Evolutionary conservation across 2,888 invertebrate species (phyloP).

Genomic region (Tolmerus cingulatus): DNA sequence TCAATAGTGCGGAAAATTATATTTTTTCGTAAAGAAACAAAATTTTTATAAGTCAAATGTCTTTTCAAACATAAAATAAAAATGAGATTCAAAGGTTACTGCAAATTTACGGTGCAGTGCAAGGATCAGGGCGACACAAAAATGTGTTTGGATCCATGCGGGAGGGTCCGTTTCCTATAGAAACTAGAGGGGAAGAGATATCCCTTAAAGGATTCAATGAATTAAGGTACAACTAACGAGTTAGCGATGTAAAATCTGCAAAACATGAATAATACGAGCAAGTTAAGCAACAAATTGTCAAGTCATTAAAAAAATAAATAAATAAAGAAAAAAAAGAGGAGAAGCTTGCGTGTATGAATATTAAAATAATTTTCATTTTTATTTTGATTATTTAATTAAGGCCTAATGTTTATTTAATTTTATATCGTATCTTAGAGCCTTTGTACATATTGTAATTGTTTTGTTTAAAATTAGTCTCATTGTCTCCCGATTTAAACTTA

Average conservation of each 20-base stretch:
- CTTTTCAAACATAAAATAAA: not conserved
- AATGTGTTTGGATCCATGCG: not conserved
- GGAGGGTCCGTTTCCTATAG: not conserved
- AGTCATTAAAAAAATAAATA: not conserved
- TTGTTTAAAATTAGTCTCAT: constrained; percentile 14
- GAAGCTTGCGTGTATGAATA: constrained; percentile 6
- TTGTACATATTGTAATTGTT: constrained; percentile 34
- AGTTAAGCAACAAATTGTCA: not conserved
- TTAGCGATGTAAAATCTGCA: not conserved
- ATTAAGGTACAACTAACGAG: not conserved
- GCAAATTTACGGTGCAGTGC: not conserved
- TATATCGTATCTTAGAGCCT: constrained; percentile 8
- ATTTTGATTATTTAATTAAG: constrained; percentile 22
- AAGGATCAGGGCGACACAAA: not conserved
- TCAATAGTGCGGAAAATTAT: not conserved
- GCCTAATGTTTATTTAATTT: constrained; percentile 28
- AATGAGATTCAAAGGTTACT: not conserved
- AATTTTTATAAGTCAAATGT: not conserved
- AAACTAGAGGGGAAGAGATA: not conserved
- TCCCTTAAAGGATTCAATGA: not conserved
- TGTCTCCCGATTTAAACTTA: constrained; percentile 12
- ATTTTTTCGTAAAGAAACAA: not conserved
- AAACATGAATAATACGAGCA: not conserved
- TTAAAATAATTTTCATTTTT: not conserved
- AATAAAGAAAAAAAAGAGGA: not conserved